Base-by-base conservation (phyloP, 2,888 invertebrate genomes). In the Glaucopsyche alexis region DNA sequence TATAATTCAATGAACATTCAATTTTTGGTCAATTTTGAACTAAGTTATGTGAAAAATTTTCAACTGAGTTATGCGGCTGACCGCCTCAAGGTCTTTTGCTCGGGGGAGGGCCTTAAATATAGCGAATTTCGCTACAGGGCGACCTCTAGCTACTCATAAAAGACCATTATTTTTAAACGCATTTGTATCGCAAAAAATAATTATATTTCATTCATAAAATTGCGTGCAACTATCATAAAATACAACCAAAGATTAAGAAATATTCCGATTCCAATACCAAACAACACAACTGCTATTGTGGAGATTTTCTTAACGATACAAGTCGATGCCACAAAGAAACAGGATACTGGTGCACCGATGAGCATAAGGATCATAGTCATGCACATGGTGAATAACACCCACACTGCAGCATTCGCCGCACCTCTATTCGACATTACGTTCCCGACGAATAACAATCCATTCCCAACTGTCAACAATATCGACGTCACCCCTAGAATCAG, bases 221-320 rank as follows among this genome's bases (percentile, higher is more conserved):
- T 85, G 71, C 81, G 80, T 7, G 80, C 78, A 1, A 86, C 82
- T 7, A 82, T 75, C 77, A 80, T 78, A 72, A 84, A 87, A 79
- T 86, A 88, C 9, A 87, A 38, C 86, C 87, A 88, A 2, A 83
- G 0, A 64, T 81, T 77, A 29, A 85, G 72, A 77, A 83, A 88
- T 11, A 81, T 0, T 0, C 81, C 79, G 7, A 82, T 0, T 7
- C 70, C 0, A 2, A 81, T 4, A 60, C 80, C 79, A 9, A 40
- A 72, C 0, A 84, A 9, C 3, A 78, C 2, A 38, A 82, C 74
- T 0, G 75, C 0, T 0, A 38, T 0, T 0, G 73, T 47, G 0
- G 84, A 80, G 4, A 85, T 3, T 72, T 79, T 80, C 74, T 80
- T 84, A 49, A 86, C 14, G 2, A 84, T 16, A 74, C 87, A 87